Conservation (phyloP, 2,888 invertebrate genomes). For the Nephrotoma flavescens region DNA sequence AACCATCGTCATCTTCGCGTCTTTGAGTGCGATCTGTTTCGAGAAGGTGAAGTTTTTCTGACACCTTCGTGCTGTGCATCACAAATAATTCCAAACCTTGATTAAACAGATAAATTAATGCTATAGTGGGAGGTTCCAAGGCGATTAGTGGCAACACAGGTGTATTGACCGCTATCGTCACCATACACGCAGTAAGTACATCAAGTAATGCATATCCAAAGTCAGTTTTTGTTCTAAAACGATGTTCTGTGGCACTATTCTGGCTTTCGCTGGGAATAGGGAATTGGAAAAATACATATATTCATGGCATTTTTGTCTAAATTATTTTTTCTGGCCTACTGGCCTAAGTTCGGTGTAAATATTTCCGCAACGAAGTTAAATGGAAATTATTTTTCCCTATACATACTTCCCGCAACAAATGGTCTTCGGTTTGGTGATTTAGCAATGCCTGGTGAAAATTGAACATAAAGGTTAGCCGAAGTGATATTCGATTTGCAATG, state of each 20-base stretch:
- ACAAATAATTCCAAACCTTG: slow-evolving; percentile 67
- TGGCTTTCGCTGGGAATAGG: too few species aligned
- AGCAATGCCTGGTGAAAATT: too few species aligned
- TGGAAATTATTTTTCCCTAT: too few species aligned
- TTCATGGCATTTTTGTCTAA: too few species aligned
- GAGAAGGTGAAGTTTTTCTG: slow-evolving; percentile 77
- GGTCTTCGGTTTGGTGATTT: too few species aligned
- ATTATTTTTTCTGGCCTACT: too few species aligned
- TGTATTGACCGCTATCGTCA: slow-evolving; percentile 88
- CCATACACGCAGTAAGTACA: slow-evolving; percentile 82
- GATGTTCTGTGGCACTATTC: slow-evolving; percentile 52
- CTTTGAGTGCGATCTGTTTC: slow-evolving; percentile 71
- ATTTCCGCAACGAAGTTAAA: too few species aligned
- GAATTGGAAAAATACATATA: too few species aligned
- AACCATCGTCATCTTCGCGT: slow-evolving; percentile 56
- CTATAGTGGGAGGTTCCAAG: slow-evolving; percentile 71
- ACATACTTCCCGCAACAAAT: too few species aligned
- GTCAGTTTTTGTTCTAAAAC: slow-evolving; percentile 87
- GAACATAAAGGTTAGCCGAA: too few species aligned
- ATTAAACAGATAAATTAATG: slow-evolving; percentile 65
- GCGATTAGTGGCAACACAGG: slow-evolving; percentile 73
- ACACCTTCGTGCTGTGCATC: slow-evolving; percentile 91
- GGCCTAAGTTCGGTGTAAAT: too few species aligned
- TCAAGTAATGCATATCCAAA: slow-evolving; percentile 96
- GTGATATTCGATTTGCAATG: too few species aligned